Evolutionary conservation across 2,797 vertebrate species (phyloP).

Genomic region (Gymnoscopelus braueri): DNA sequence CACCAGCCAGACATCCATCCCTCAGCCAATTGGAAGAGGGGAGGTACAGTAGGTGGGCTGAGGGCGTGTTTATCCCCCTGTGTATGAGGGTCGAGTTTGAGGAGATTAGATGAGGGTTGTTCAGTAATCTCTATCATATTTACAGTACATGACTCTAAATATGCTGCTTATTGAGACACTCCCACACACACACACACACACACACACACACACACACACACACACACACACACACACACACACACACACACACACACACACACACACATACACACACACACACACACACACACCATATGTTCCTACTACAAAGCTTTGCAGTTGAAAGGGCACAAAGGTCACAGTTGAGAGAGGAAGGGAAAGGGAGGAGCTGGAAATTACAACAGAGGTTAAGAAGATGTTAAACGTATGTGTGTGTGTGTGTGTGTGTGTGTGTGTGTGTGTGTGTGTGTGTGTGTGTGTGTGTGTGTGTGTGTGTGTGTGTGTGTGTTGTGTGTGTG

Average conservation of each 20-base stretch:
- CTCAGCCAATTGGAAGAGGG: slow-evolving; percentile 40
- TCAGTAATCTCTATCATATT: slow-evolving; percentile 70
- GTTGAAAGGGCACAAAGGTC: slow-evolving; percentile 36
- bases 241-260: slow-evolving; percentile 38
- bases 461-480: background rate
- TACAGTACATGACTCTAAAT: slow-evolving; percentile 69
- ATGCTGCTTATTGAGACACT: slow-evolving; percentile 50
- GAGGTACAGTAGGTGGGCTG: background rate
- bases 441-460: slow-evolving; percentile 2
- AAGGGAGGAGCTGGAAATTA: background rate
- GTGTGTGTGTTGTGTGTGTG: slow-evolving; percentile 6
- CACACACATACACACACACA: slow-evolving; percentile 43
- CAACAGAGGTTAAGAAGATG: no score
- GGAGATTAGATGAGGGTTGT: slow-evolving; percentile 59
- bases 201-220: slow-evolving; percentile 22
- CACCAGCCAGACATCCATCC: slow-evolving; percentile 21
- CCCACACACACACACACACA: slow-evolving; percentile 40
- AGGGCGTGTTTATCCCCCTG: slow-evolving; percentile 27
- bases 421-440: slow-evolving; percentile 3
- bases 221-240: slow-evolving; percentile 17
- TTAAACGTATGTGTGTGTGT: background rate
- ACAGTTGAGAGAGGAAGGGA: slow-evolving; percentile 4
- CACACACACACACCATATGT: slow-evolving; percentile 47
- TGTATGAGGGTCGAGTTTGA: slow-evolving; percentile 50
- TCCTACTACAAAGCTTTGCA: slow-evolving; percentile 29